These are phyloP conservation scores for Amiota minor DNA, from an alignment of 2,888 invertebrate genomes.

Conservation along the genomic window DNA sequence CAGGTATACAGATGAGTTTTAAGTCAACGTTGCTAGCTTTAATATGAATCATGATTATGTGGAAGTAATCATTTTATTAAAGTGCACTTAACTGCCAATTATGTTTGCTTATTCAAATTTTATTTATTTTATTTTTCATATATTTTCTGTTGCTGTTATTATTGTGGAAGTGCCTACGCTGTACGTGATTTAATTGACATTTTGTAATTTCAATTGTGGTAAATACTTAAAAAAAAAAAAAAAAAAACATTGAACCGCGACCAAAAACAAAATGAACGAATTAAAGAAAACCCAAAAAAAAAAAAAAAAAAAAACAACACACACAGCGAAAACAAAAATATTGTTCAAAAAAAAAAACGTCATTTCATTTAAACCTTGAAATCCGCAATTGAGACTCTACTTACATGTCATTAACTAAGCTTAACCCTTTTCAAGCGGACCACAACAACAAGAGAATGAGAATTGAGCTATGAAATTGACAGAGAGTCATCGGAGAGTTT, in stretches of 20 bases:
- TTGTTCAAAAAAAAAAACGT: conserved; percentile 43
- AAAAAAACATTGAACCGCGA: too few relatives aligned
- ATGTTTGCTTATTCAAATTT: not conserved
- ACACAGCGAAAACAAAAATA: not conserved
- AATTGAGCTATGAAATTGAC: too few relatives aligned
- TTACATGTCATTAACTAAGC: conserved; percentile 64
- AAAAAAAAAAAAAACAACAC: not conserved
- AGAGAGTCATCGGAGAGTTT: too few relatives aligned
- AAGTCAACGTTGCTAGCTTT: too few relatives aligned
- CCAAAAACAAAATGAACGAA: too few relatives aligned
- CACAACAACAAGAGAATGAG: too few relatives aligned
- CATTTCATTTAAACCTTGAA: conserved; percentile 54
- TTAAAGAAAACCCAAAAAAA: not conserved
- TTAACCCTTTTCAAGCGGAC: conserved; percentile 33
- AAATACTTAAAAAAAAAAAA: conserved; percentile 13
- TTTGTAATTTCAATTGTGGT: conserved; percentile 27
- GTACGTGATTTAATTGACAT: conserved; percentile 30
- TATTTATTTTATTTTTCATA: not conserved
- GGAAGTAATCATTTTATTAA: too few relatives aligned
- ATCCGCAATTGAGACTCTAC: conserved; percentile 67
- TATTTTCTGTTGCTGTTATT: not conserved
- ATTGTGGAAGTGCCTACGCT: not conserved
- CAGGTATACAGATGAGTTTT: not conserved
- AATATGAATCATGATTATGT: too few relatives aligned
- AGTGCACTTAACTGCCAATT: conserved; percentile 13